Percentiles rank a stretch among this genome's conserved stretches.
phyloP scores from a whole-genome alignment of 35 echinoderm and acorn worm species.

The Lytechinus pictus region DNA sequence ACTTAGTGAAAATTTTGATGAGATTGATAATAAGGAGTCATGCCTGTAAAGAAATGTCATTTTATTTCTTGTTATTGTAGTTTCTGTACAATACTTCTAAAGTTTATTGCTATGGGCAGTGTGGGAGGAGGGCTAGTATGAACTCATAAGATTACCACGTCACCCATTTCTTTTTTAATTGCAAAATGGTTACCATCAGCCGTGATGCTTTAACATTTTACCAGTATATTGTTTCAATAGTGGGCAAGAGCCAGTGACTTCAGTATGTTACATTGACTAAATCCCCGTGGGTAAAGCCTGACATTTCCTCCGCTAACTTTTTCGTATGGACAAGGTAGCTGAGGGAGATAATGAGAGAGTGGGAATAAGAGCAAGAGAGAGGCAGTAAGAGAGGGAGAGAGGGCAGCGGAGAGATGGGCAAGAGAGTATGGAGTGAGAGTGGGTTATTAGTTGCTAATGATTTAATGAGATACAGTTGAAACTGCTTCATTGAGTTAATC shows the following conservation, averaged over 20 bases:
- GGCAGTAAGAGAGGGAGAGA: background rate
- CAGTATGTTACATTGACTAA: background rate
- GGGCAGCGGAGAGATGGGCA: background rate
- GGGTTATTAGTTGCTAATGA: conserved; percentile 32
- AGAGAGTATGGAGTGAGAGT: background rate
- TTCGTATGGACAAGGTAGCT: background rate
- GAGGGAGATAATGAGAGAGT: background rate
- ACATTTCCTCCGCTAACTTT: conserved; percentile 10
- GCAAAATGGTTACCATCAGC: background rate
- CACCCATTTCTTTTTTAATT: background rate
- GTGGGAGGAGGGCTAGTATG: background rate
- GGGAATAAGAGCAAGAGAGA: no score
- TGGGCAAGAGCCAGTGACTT: background rate
- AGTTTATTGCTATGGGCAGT: no score
- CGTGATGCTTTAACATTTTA: background rate
- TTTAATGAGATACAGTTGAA: conserved; percentile 37
- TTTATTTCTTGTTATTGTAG: no score
- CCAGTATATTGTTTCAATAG: background rate
- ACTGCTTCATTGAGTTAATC: background rate
- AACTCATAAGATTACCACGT: background rate
- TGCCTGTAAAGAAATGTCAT: no score
- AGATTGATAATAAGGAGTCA: no score
- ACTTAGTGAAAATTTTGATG: no score
- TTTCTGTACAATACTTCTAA: no score
- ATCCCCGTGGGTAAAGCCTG: background rate